Evolutionary conservation across 92 coral and sea anemone species (phyloP), one percentile per base, ranked within the genome.

Genomic region (Zoanthus sansibaricus): DNA sequence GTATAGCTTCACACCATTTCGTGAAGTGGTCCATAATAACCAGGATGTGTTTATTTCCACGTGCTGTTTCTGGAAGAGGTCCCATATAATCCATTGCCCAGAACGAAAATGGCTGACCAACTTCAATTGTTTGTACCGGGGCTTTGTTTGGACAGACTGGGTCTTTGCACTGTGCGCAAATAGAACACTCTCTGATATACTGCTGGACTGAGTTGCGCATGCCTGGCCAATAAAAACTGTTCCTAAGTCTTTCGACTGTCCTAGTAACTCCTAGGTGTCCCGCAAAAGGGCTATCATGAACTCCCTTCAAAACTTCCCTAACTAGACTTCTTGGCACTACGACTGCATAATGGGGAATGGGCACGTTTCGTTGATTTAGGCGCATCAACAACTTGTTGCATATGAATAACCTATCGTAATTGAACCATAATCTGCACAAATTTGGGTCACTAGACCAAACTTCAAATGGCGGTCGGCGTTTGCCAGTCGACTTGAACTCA

Each of bases 71-170:
- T 78, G 47, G 87, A 70, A 7, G 89, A 79, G 91, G 90, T 0
- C 91, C 93, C 87, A 87, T 88, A 18, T 82, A 88, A 58, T 89
- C 90, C 78, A 92, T 7, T 0, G 94, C 94, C 92, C 90, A 92
- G 77, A 89, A 89, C 12, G 84, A 17, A 54, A 92, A 89, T 0
- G 94, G 94, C 68, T 92, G 83, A 31, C 94, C 86, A 6, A 92
- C 88, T 17, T 71, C 79, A 1, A 79, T 73, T 21, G 21, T 79
- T n/a, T 89, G 83, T 16, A 77, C 31, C 1, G 90, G 94, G 7
- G 92, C 91, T 64, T 45, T 83, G 68, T 90, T 86, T 49, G 88
- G 10, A 0, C 45, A 45, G 1, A 58, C 33, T 9, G 91, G 82
- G 4, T 25, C 55, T 56, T 89, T 89, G 12, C 83, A 9, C 49